Conservation (phyloP, 1,140 invertebrate species). For the Plutomurus gul region DNA sequence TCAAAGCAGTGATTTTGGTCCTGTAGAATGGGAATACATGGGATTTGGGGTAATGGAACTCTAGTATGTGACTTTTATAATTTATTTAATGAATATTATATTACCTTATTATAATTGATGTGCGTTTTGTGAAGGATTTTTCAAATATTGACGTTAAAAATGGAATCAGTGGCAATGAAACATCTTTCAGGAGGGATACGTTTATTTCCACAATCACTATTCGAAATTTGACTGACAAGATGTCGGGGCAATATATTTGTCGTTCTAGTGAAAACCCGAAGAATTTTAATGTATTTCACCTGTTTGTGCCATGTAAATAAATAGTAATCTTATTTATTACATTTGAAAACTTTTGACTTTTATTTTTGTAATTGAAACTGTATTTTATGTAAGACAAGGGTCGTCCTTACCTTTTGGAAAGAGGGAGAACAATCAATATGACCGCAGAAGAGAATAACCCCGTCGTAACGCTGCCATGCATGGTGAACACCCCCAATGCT, state of each 20-base stretch:
- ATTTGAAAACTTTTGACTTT: neutral
- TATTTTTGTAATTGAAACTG: neutral
- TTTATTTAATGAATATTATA: neutral
- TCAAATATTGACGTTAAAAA: neutral
- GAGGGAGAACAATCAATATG: slow-evolving; percentile 40
- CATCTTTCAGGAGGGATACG: neutral
- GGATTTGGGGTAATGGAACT: slow-evolving; percentile 34
- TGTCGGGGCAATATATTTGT: slow-evolving; percentile 35
- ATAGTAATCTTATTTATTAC: neutral
- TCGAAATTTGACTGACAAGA: slow-evolving; percentile 35
- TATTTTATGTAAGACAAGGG: neutral
- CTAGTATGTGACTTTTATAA: no score
- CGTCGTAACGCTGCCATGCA: slow-evolving; percentile 35
- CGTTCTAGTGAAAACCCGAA: neutral
- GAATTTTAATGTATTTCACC: slow-evolving; percentile 34
- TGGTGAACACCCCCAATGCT: slow-evolving; percentile 37
- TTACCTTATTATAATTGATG: neutral
- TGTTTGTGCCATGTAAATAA: slow-evolving; percentile 34
- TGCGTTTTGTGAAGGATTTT: neutral
- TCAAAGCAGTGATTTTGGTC: slow-evolving; percentile 21
- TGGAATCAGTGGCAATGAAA: neutral
- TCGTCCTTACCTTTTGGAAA: slow-evolving; percentile 31
- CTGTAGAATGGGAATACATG: slow-evolving; percentile 38
- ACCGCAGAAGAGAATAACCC: slow-evolving; percentile 23
- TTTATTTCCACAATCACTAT: slow-evolving; percentile 19